A percentile compares a stretch with the other conserved stretches of the same genome.
Evolutionary conservation across 2,113 vertebrate genomes (phyloP).

Genomic region (Junco hyemalis): DNA sequence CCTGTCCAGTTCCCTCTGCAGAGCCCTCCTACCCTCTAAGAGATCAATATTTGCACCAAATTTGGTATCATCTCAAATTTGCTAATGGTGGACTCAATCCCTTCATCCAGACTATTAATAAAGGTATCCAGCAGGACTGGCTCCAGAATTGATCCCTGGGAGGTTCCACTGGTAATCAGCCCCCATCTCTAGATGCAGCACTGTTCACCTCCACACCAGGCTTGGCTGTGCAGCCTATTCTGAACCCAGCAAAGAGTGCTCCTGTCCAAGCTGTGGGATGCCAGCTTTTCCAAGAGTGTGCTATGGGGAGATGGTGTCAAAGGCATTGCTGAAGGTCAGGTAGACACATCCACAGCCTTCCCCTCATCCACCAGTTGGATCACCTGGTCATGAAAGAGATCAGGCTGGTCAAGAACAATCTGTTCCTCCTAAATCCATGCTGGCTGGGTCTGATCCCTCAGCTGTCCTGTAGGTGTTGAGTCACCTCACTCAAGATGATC

Average conservation of each 20-base stretch:
- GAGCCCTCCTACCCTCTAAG: neutral
- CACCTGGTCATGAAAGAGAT: neutral
- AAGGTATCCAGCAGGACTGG: neutral
- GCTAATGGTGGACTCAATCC: neutral
- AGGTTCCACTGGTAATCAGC: neutral
- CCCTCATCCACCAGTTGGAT: accelerated
- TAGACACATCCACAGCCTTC: neutral
- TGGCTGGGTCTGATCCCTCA: neutral
- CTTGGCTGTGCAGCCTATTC: accelerated
- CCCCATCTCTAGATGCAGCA: neutral
- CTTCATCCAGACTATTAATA: neutral
- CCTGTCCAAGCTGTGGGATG: neutral
- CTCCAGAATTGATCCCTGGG: neutral
- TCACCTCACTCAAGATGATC: too few relatives aligned
- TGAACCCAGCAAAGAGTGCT: neutral
- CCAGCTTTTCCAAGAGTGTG: neutral
- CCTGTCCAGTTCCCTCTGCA: neutral
- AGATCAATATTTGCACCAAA: neutral
- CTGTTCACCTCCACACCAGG: neutral
- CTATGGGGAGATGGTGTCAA: accelerated
- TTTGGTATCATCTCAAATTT: neutral
- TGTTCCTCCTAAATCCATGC: neutral
- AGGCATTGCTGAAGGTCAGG: neutral
- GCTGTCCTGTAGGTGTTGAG: neutral
- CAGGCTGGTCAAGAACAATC: too few relatives aligned